Evolutionary conservation across 2,113 vertebrate species (phyloP).

Genomic region (Rhinichthys klamathensis): DNA sequence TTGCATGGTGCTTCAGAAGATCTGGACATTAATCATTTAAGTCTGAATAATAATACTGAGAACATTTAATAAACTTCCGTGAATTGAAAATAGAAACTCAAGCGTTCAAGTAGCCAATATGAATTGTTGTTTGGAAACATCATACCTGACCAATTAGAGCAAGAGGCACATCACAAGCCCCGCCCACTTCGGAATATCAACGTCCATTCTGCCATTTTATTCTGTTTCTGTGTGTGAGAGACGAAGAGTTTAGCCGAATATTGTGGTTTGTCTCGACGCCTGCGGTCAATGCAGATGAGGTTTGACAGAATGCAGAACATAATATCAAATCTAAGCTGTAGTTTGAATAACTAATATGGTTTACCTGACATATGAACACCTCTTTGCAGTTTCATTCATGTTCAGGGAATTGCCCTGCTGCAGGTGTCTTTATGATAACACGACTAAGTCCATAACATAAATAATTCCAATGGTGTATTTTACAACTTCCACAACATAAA

Average conservation of each 20-base stretch:
- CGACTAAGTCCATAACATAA: neutral
- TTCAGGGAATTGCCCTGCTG: neutral
- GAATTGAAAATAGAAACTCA: neutral
- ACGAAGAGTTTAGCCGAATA: neutral
- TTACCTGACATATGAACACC: neutral
- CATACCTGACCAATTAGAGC: neutral
- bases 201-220: neutral
- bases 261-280: neutral
- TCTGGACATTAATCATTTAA: neutral
- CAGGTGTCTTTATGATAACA: neutral
- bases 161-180: neutral
- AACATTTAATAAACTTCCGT: neutral
- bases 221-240: too few relatives aligned
- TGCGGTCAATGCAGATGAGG: neutral
- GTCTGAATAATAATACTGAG: neutral
- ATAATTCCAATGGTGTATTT: neutral
- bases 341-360: neutral
- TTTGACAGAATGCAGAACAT: neutral
- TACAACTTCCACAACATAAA: neutral
- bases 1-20: neutral
- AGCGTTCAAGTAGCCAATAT: neutral
- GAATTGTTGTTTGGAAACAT: neutral
- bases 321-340: neutral
- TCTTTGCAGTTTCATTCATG: neutral
- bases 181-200: neutral